Evolutionary conservation across 2,113 vertebrate genomes (phyloP).

Genomic region (Paradoxurus hermaphroditus): DNA sequence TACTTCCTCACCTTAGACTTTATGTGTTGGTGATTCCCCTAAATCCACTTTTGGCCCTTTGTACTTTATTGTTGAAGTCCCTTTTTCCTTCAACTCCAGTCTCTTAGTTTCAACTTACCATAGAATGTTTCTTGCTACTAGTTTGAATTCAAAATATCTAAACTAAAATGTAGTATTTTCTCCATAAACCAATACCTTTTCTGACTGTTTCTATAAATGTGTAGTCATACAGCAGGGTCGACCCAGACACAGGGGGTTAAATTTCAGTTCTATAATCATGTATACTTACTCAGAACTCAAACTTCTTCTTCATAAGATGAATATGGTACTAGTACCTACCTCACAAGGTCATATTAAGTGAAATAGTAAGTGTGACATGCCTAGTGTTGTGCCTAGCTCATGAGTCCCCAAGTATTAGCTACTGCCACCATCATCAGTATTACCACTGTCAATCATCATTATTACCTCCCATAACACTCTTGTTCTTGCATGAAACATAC

Average conservation of each 20-base stretch:
- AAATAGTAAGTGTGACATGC: background rate
- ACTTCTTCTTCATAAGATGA: background rate
- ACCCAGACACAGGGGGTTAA: background rate
- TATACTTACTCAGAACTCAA: background rate
- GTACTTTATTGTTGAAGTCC: too few relatives aligned
- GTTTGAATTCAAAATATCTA: constrained; percentile 19
- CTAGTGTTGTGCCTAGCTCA: background rate
- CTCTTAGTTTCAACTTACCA: background rate
- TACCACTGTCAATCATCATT: background rate
- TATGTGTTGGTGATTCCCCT: background rate
- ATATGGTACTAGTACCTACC: background rate
- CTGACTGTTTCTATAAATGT: background rate
- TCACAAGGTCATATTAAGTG: background rate
- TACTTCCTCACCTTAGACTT: background rate
- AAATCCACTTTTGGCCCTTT: background rate
- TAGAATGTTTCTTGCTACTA: background rate
- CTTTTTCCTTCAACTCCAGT: background rate
- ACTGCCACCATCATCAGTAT: background rate
- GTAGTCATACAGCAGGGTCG: background rate
- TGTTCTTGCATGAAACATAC: background rate
- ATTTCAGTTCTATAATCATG: background rate
- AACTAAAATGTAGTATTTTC: background rate
- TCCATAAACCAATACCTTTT: background rate
- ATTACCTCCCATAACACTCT: background rate
- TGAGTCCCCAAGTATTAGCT: background rate